phyloP scores from a whole-genome alignment of 1,140 invertebrate genomes.

The Drosophila littoralis region DNA sequence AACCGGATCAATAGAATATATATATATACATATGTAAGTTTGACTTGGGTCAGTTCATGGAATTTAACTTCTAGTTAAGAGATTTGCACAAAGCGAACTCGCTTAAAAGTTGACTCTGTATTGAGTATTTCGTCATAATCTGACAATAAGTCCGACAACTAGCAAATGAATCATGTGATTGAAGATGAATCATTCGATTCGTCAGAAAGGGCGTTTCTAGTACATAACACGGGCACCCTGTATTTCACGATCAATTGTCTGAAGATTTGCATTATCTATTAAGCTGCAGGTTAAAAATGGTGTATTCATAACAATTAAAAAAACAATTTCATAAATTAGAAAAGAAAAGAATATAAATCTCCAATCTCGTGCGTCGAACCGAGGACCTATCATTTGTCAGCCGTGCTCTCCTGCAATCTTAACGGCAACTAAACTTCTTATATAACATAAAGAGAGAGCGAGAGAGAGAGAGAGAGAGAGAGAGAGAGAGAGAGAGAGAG shows the following conservation, averaged over 20 bases:
- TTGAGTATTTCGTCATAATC: neutral
- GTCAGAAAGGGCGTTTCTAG: constrained; percentile 14
- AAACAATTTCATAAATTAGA: too few species aligned
- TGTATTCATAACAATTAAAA: too few species aligned
- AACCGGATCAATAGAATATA: neutral
- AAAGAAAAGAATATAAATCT: too few species aligned
- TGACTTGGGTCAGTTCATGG: neutral
- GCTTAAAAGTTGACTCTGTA: neutral
- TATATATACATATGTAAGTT: neutral
- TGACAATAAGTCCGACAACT: constrained; percentile 1
- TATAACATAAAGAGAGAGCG: too few species aligned
- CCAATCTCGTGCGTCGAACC: too few species aligned
- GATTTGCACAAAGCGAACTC: neutral
- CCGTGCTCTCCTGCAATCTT: too few species aligned
- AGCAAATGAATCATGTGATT: constrained; percentile 19
- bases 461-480: too few species aligned
- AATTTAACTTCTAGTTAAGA: constrained; percentile 2
- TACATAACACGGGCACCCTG: neutral
- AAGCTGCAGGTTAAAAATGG: too few species aligned
- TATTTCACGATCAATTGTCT: constrained; percentile 2
- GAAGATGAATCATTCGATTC: constrained; percentile 27
- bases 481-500: too few species aligned
- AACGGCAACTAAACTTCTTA: too few species aligned
- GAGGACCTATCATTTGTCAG: too few species aligned
- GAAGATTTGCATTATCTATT: constrained; percentile 3